Conservation (phyloP, 2,888 invertebrate species). For the Diaphora mendica region DNA sequence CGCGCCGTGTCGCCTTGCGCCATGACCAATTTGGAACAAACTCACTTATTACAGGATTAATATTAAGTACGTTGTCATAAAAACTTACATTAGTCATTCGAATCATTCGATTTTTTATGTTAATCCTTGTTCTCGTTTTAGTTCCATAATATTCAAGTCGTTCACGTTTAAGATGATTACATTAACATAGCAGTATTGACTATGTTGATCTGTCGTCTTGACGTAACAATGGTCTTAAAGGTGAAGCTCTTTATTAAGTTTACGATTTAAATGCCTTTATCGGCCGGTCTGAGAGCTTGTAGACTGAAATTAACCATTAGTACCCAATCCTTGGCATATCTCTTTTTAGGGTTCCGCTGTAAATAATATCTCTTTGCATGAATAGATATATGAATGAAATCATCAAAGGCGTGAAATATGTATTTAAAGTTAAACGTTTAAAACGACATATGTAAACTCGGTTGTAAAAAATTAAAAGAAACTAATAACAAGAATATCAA, state of each 20-base stretch:
- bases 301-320: background rate
- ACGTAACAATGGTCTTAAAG: background rate
- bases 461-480: background rate
- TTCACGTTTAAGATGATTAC: background rate
- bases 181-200: background rate
- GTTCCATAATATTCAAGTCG: background rate
- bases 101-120: background rate
- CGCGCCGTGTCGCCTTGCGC: background rate
- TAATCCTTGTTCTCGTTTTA: background rate
- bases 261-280: background rate
- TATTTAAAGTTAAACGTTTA: no score
- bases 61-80: background rate
- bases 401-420: background rate
- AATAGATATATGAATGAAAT: background rate
- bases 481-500: background rate
- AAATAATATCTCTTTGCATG: background rate
- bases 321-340: background rate
- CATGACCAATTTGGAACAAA: constrained; percentile 11
- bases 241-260: background rate
- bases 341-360: background rate
- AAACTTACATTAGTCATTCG: background rate
- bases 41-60: background rate
- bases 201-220: background rate
- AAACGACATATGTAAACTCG: background rate
- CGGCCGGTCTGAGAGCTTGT: background rate